Base-by-base conservation (phyloP, 2,888 invertebrate species). In the Operophtera brumata region DNA sequence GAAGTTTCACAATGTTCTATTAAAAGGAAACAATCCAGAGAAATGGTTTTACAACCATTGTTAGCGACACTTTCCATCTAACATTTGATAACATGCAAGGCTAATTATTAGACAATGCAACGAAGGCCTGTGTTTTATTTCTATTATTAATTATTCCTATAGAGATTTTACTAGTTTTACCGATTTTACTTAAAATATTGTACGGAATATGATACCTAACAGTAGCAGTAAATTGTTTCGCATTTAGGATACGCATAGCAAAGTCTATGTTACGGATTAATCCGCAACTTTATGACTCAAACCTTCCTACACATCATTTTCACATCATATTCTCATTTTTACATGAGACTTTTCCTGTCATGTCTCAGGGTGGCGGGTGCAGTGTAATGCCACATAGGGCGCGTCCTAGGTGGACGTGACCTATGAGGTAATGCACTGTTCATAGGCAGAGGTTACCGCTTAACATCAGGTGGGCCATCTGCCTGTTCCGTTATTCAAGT, bases 1-100 rank as follows among this genome's bases (percentile, higher is more conserved):
- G 40, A 53, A 51, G 35, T 62, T 60, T 42, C 57, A 59, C 62
- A 64, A 65, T 58, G 51, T 47, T 55, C 57, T 42, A 47, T 56
- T 45, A 12, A 47, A 35, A 49, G 49, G 44, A 39, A 41, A 46
- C 42, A 36, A 43, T 42, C 32, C n/a, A 58, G 52, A 48, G 45
- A 54, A 54, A 54, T 37, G 26, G 43, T 54, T 45, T 34, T 42
- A 45, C 40, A 26, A 34, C 32, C 46, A 54, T 41, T 50, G 55
- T 55, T 13, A 13, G 39, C 35, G 44, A 48, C 40, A 54, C 54
- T 54, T 54, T 54, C 47, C 37, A 45, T 45, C 13, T 47, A 32
- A 39, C 25, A 45, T 35, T 10, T 11, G 30, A 30, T 30, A 39
- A 28, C 35, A 34, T 42, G 14, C 8, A 25, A 35, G 25, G 40